Percentiles rank a stretch among this genome's conserved stretches.
These are phyloP conservation scores for Tetranychus cinnabarinus DNA, from an alignment of 1,140 invertebrate genomes.

Conservation along the genomic window DNA sequence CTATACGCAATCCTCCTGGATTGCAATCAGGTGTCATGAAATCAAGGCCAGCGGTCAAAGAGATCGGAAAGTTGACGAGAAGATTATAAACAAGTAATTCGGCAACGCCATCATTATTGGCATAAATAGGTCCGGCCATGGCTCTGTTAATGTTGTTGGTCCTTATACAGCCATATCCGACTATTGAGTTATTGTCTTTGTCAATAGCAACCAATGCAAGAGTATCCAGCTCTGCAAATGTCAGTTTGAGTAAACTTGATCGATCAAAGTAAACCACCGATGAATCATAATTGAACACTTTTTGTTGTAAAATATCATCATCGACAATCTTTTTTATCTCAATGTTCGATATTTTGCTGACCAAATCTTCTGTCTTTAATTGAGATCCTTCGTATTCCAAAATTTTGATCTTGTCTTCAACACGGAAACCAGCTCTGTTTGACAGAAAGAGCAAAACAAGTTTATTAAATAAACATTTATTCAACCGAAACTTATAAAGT, in stretches of 20 bases:
- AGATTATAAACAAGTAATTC: conserved; percentile 11
- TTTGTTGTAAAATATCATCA: background rate
- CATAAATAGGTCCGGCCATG: conserved; percentile 15
- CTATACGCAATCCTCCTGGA: conserved; percentile 6
- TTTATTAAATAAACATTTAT: too few relatives aligned
- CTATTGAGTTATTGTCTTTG: conserved; percentile 4
- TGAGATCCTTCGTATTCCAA: conserved; percentile 1
- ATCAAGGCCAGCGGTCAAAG: conserved; percentile 8
- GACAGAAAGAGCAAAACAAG: background rate
- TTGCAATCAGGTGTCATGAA: conserved; percentile 13
- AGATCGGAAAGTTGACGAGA: conserved; percentile 3
- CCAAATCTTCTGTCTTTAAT: background rate
- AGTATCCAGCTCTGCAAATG: conserved; percentile 8
- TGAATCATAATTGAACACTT: conserved; percentile 9
- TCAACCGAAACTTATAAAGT: too few relatives aligned
- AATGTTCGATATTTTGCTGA: background rate
- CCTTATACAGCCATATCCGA: conserved; percentile 12
- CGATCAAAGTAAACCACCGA: conserved; percentile 7
- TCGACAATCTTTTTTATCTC: background rate
- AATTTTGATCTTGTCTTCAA: conserved; percentile 5
- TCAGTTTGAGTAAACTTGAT: conserved; percentile 3
- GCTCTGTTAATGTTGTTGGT: conserved; percentile 8
- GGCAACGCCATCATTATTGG: conserved; percentile 11
- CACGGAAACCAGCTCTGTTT: conserved; percentile 10
- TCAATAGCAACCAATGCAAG: conserved; percentile 8